phyloP scores from a whole-genome alignment of 2,797 vertebrate genomes.

The Megalops cyprinoides region DNA sequence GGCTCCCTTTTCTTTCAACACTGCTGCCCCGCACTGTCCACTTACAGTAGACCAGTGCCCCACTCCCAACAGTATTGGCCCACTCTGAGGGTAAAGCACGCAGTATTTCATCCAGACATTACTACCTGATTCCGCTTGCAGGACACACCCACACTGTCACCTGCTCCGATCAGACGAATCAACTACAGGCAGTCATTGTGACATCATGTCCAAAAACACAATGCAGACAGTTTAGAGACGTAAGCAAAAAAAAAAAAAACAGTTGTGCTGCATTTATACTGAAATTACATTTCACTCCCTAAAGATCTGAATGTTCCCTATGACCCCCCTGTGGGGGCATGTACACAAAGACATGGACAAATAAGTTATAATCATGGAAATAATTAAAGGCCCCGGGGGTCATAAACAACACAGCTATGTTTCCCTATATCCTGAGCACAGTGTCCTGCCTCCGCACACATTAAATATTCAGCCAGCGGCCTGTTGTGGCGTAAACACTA shows the following conservation, averaged over 20 bases:
- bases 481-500: conserved; percentile 41
- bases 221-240: neutral
- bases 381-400: conserved; percentile 10
- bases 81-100: neutral
- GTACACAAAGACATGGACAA: neutral
- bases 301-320: too few relatives aligned
- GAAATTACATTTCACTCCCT: neutral
- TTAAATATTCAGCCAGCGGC: conserved; percentile 58
- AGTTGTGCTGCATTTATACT: neutral
- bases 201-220: neutral
- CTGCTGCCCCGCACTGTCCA: neutral
- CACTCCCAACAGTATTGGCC: too few relatives aligned
- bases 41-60: too few relatives aligned
- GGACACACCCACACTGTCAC: neutral
- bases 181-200: neutral
- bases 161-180: neutral
- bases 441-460: conserved; percentile 31
- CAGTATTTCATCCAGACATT: neutral
- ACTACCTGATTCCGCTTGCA: neutral
- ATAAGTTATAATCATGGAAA: conserved; percentile 22
- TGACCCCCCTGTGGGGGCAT: neutral
- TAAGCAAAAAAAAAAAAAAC: neutral
- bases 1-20: neutral
- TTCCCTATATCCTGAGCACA: conserved; percentile 46
- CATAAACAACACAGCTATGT: conserved; percentile 14